A percentile compares a stretch with the other conserved stretches of the same genome.
These are phyloP conservation scores for Hylaea fasciaria DNA, from an alignment of 2,888 invertebrate genomes.

Conservation along the genomic window DNA sequence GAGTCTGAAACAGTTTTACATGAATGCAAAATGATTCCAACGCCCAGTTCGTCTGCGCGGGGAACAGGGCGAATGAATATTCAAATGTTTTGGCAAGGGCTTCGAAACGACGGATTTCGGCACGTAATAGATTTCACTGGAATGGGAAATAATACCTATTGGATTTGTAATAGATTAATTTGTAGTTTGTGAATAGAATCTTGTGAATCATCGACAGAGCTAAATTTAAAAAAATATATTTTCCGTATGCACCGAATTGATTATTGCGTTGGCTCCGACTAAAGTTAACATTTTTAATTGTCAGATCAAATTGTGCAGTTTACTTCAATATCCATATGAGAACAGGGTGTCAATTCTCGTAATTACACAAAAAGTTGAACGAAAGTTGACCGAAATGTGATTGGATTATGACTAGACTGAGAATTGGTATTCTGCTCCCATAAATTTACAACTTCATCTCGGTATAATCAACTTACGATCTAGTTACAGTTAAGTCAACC, in stretches of 20 bases:
- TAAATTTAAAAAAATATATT: neutral
- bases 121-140: slow-evolving; percentile 32
- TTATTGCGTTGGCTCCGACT: too few species aligned
- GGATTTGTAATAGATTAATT: slow-evolving; percentile 25
- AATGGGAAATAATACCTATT: slow-evolving; percentile 32
- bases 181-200: slow-evolving; percentile 15
- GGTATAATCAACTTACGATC: too few species aligned
- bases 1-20: slow-evolving; percentile 24
- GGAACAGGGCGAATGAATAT: slow-evolving; percentile 51
- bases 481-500: too few species aligned
- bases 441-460: too few species aligned
- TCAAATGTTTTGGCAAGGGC: slow-evolving; percentile 50
- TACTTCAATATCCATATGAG: too few species aligned
- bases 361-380: too few species aligned
- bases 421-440: too few species aligned
- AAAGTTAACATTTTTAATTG: too few species aligned
- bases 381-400: too few species aligned
- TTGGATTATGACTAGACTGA: too few species aligned
- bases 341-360: too few species aligned
- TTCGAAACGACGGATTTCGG: slow-evolving; percentile 30
- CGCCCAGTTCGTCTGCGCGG: slow-evolving; percentile 4
- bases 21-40: slow-evolving; percentile 32
- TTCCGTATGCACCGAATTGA: neutral
- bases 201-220: slow-evolving; percentile 3
- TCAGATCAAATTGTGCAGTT: too few species aligned